phyloP scores from a whole-genome alignment of 1,140 invertebrate genomes.

The Trichonephila inaurata region DNA sequence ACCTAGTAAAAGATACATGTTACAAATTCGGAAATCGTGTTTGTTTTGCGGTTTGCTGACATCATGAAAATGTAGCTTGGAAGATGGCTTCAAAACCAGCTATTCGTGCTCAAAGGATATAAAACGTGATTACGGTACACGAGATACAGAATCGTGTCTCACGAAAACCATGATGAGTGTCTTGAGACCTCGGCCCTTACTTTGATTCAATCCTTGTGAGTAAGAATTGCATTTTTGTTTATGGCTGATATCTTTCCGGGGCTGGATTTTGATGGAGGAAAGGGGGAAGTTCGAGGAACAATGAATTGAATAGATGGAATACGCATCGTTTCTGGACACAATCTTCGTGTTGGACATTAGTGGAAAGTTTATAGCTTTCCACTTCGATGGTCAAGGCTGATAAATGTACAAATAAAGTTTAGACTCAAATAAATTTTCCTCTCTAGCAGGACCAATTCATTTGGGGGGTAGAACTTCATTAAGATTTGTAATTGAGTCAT shows the following conservation, averaged over 20 bases:
- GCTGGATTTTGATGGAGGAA: neutral
- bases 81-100: constrained; percentile 7
- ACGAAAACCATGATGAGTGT: constrained; percentile 57
- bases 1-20: constrained; percentile 25
- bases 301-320: constrained; percentile 40
- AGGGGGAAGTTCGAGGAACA: neutral
- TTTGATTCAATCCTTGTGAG: constrained; percentile 59
- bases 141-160: constrained; percentile 40
- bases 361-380: constrained; percentile 4
- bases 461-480: neutral
- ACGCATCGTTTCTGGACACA: neutral
- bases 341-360: constrained; percentile 39
- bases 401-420: constrained; percentile 49
- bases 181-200: constrained; percentile 2
- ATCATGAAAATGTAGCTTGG: constrained; percentile 42
- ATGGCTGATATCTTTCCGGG: constrained; percentile 60
- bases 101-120: constrained; percentile 66
- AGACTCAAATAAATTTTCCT: neutral
- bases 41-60: constrained; percentile 27
- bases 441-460: neutral
- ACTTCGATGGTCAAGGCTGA: neutral
- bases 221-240: constrained; percentile 53
- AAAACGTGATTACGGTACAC: constrained; percentile 62
- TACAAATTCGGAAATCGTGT: constrained; percentile 51
- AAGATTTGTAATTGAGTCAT: neutral